phyloP scores from a whole-genome alignment of 1,140 invertebrate species.

The Cecropterus lyciades region DNA sequence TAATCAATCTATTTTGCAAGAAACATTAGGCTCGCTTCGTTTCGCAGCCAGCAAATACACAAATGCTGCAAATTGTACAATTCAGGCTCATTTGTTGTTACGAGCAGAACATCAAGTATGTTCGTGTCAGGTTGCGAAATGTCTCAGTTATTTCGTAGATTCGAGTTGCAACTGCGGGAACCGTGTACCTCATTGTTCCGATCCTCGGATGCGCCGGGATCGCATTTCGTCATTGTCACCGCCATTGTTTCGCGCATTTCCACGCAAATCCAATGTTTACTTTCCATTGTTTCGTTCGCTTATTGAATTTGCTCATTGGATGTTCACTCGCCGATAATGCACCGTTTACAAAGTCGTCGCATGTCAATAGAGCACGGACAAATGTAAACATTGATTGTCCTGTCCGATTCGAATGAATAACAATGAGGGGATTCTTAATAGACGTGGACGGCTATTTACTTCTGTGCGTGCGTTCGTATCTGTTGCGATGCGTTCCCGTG shows the following conservation, averaged over 20 bases:
- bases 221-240: conserved; percentile 51
- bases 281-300: conserved; percentile 54
- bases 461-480: conserved; percentile 21
- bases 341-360: conserved; percentile 43
- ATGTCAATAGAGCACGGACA: conserved; percentile 42
- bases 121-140: conserved; percentile 22
- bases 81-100: conserved; percentile 30
- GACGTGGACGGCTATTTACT: conserved; percentile 26
- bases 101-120: conserved; percentile 24
- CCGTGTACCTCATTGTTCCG: conserved; percentile 7
- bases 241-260: conserved; percentile 46
- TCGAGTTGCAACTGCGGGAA: conserved; percentile 30
- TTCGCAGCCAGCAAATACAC: conserved; percentile 6
- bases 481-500: conserved; percentile 19
- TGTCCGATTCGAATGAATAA: conserved; percentile 39
- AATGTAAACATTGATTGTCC: conserved; percentile 39
- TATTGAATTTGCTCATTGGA: conserved; percentile 40
- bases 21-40: conserved; percentile 30
- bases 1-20: conserved; percentile 32
- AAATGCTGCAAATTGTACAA: conserved; percentile 12
- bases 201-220: conserved; percentile 47
- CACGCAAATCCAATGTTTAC: conserved; percentile 44
- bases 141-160: conserved; percentile 37
- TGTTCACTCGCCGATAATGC: conserved; percentile 43
- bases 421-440: conserved; percentile 37